Conservation (phyloP, 1,140 invertebrate species). For the Chrysopa pallens region DNA sequence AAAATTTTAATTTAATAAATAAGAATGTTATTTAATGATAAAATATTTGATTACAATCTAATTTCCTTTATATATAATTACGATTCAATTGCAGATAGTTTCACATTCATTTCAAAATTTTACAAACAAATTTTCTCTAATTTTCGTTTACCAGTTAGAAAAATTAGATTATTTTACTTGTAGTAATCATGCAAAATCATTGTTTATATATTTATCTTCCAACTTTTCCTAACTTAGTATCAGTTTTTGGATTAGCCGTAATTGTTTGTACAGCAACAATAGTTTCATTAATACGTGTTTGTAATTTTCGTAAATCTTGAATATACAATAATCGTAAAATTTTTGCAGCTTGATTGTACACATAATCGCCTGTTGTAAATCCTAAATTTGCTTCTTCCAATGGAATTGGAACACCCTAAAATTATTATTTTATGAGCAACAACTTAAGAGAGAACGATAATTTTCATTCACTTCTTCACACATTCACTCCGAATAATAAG, state of each 20-base stretch:
- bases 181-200: no score
- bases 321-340: slow-evolving; percentile 79
- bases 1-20: no score
- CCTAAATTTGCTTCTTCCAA: slow-evolving; percentile 47
- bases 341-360: slow-evolving; percentile 59
- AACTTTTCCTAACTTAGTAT: slow-evolving; percentile 85
- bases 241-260: slow-evolving; percentile 94
- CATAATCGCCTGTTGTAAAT: slow-evolving; percentile 47
- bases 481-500: neutral
- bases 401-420: slow-evolving; percentile 44
- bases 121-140: no score
- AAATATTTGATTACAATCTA: no score
- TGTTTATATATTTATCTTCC: slow-evolving; percentile 41
- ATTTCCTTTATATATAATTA: no score
- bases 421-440: slow-evolving; percentile 3
- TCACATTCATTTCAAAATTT: no score
- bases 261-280: slow-evolving; percentile 82
- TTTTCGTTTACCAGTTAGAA: no score
- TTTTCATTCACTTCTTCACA: no score
- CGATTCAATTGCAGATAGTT: no score
- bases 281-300: slow-evolving; percentile 87
- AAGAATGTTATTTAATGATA: no score
- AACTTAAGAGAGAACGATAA: slow-evolving; percentile 2
- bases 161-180: no score
- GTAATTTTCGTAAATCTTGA: slow-evolving; percentile 74